Conservation (phyloP, 1,140 invertebrate species). For the Nasonia giraulti region DNA sequence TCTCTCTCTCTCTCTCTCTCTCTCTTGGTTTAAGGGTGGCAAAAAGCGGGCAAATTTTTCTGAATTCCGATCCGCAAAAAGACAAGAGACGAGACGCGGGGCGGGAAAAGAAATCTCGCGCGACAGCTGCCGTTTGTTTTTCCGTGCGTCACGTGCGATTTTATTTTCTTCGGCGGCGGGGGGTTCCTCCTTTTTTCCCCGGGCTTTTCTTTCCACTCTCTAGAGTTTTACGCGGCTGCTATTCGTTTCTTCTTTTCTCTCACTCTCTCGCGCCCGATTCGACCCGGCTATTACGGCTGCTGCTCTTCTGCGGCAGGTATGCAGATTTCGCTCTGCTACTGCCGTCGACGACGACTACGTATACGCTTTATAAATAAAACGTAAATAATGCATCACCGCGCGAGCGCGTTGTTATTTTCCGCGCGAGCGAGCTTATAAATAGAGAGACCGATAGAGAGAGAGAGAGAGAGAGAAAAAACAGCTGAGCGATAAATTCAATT, state of each 20-base stretch:
- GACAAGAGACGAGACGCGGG: not conserved
- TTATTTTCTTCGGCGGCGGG: slow-evolving; percentile 1
- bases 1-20: not conserved
- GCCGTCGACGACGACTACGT: not conserved
- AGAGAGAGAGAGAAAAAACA: not conserved
- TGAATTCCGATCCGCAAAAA: slow-evolving; percentile 5
- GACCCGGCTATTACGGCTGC: not conserved
- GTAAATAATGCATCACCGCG: slow-evolving; percentile 7
- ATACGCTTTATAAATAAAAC: slow-evolving; percentile 9
- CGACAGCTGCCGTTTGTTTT: slow-evolving; percentile 4
- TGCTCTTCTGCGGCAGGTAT: not conserved
- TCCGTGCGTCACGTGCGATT: slow-evolving; percentile 5
- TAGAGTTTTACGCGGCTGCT: not conserved
- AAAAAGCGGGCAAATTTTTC: not conserved
- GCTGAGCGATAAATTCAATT: not conserved
- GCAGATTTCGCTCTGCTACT: not conserved
- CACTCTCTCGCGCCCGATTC: not conserved
- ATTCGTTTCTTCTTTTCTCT: not conserved
- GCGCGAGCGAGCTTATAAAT: not conserved
- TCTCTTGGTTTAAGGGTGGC: too few relatives aligned
- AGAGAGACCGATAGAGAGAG: not conserved
- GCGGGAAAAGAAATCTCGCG: not conserved
- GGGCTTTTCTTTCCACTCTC: not conserved
- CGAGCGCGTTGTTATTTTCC: not conserved
- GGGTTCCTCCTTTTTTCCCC: not conserved